These are phyloP conservation scores for Heliconius cydno DNA, from an alignment of 2,888 invertebrate species.

Conservation along the genomic window DNA sequence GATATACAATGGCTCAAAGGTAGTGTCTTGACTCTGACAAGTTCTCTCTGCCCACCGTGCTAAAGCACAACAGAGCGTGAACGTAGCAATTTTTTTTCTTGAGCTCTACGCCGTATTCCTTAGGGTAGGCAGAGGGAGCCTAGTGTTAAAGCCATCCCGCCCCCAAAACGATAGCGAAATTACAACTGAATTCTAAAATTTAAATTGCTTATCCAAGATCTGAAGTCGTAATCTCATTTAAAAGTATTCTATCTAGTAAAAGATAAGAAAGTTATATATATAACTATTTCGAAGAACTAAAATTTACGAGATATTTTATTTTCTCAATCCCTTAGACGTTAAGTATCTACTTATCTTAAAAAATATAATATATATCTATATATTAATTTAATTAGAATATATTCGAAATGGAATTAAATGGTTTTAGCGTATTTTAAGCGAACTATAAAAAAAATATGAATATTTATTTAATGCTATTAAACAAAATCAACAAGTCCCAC, in stretches of 20 bases:
- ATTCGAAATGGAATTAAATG: no score
- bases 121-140: no score
- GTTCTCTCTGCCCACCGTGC: no score
- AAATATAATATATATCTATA: neutral
- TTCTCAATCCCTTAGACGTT: neutral
- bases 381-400: neutral
- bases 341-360: neutral
- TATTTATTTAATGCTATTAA: slow-evolving; percentile 50
- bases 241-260: neutral
- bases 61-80: no score
- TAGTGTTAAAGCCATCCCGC: no score
- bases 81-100: no score
- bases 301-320: neutral
- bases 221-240: no score
- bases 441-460: slow-evolving; percentile 51
- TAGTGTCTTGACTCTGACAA: neutral
- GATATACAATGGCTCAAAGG: no score
- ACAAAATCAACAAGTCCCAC: slow-evolving; percentile 54
- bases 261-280: neutral
- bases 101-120: no score
- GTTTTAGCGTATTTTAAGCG: neutral
- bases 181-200: no score
- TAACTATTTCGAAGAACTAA: neutral
- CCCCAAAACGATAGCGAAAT: no score
- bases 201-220: no score